Conservation (phyloP, 2,888 invertebrate species). For the Mayetiola destructor region DNA sequence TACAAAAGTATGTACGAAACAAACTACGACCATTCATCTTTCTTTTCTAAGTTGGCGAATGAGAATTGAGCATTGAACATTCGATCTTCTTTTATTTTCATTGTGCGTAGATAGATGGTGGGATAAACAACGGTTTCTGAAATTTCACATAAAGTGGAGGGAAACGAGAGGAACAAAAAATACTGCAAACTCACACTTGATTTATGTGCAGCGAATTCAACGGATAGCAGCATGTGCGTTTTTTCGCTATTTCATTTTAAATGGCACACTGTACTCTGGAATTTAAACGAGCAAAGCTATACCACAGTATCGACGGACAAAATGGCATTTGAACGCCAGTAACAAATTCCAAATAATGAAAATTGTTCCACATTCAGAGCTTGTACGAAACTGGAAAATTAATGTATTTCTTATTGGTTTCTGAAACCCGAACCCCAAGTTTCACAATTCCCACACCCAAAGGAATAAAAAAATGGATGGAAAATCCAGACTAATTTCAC, state of each 20-base stretch:
- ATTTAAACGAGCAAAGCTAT: neutral
- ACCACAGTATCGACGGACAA: too few relatives aligned
- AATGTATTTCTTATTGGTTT: too few relatives aligned
- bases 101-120: slow-evolving; percentile 6
- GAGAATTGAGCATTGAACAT: too few relatives aligned
- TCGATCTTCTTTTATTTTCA: slow-evolving; percentile 10
- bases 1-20: neutral
- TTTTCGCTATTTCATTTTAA: neutral
- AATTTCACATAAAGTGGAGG: neutral
- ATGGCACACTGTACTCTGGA: neutral
- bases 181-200: slow-evolving; percentile 3
- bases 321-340: neutral
- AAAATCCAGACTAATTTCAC: too few relatives aligned
- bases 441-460: too few relatives aligned
- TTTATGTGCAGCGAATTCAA: slow-evolving; percentile 9
- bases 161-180: neutral
- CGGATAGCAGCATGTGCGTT: neutral
- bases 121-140: slow-evolving; percentile 3
- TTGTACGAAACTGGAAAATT: neutral
- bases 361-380: neutral
- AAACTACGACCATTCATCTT: slow-evolving; percentile 7
- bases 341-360: neutral
- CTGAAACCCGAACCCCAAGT: too few relatives aligned
- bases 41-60: slow-evolving; percentile 10
- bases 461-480: too few relatives aligned